Conservation (phyloP, 2,797 vertebrate genomes). For the Danionella dracula region DNA sequence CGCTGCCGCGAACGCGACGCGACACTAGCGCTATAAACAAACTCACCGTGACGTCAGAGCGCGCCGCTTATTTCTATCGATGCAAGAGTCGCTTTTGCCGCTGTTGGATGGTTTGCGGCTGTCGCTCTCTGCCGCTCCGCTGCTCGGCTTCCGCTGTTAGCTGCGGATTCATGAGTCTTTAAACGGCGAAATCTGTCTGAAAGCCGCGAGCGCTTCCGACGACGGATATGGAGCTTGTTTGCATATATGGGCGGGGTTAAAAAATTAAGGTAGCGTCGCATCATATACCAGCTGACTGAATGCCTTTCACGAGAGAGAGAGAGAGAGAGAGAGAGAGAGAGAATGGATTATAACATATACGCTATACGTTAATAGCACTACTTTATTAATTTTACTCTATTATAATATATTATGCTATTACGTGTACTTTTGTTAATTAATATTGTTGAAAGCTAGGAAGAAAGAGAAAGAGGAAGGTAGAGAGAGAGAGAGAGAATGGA, state of each 20-base stretch:
- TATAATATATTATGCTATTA: no score
- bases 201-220: slow-evolving; percentile 60
- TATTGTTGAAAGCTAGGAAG: no score
- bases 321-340: neutral
- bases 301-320: neutral
- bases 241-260: slow-evolving; percentile 57
- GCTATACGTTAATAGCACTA: no score
- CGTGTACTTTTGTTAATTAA: no score
- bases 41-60: slow-evolving; percentile 9
- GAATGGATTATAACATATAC: no score
- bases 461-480: no score
- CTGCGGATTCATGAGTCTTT: slow-evolving; percentile 69
- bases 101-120: neutral
- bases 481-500: no score
- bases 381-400: no score
- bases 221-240: slow-evolving; percentile 48
- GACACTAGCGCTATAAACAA: neutral
- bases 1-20: neutral
- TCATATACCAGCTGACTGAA: neutral
- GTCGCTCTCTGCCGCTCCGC: slow-evolving; percentile 38
- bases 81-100: slow-evolving; percentile 37
- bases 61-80: neutral
- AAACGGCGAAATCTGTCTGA: slow-evolving; percentile 67
- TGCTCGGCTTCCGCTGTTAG: slow-evolving; percentile 51
- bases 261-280: slow-evolving; percentile 20